A percentile compares a stretch with the other conserved stretches of the same genome.
phyloP scores from a whole-genome alignment of 1,140 invertebrate species.

The Zaprionus kolodkinae region DNA sequence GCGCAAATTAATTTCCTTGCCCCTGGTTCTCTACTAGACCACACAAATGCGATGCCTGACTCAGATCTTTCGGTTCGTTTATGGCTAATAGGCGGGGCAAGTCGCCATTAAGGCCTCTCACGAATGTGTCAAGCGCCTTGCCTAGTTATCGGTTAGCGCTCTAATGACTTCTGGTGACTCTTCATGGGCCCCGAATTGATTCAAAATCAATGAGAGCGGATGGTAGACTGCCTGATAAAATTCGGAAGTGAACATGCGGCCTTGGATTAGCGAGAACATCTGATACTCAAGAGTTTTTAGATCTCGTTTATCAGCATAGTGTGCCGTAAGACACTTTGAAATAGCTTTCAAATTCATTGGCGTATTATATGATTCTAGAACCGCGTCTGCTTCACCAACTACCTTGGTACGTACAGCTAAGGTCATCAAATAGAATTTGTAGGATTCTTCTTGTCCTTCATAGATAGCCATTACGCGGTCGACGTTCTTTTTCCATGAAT shows the following conservation, averaged over 20 bases:
- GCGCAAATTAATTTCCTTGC: not conserved
- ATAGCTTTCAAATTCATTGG: slow-evolving; percentile 9
- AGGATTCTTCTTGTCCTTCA: not conserved
- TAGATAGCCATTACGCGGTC: not conserved
- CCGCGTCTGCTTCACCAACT: not conserved
- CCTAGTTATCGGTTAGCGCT: not conserved
- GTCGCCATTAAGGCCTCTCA: not conserved
- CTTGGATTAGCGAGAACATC: slow-evolving; percentile 1
- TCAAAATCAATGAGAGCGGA: not conserved
- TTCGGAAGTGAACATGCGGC: not conserved
- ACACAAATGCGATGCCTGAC: slow-evolving; percentile 1
- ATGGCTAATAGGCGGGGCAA: slow-evolving; percentile 1
- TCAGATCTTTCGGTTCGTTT: slow-evolving; percentile 9
- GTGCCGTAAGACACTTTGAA: slow-evolving; percentile 2
- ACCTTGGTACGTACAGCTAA: slow-evolving; percentile 2
- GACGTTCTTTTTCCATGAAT: not conserved
- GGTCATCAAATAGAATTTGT: not conserved
- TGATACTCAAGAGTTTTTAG: slow-evolving; percentile 11
- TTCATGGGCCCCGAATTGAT: not conserved
- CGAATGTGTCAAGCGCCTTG: slow-evolving; percentile 9
- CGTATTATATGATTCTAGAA: slow-evolving; percentile 8
- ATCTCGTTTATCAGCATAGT: slow-evolving; percentile 1
- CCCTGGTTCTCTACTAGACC: not conserved
- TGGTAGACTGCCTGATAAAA: slow-evolving; percentile 17
- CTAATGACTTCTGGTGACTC: not conserved